These are phyloP conservation scores for Cavia aperea DNA, from an alignment of 2,113 vertebrate species.

Conservation along the genomic window DNA sequence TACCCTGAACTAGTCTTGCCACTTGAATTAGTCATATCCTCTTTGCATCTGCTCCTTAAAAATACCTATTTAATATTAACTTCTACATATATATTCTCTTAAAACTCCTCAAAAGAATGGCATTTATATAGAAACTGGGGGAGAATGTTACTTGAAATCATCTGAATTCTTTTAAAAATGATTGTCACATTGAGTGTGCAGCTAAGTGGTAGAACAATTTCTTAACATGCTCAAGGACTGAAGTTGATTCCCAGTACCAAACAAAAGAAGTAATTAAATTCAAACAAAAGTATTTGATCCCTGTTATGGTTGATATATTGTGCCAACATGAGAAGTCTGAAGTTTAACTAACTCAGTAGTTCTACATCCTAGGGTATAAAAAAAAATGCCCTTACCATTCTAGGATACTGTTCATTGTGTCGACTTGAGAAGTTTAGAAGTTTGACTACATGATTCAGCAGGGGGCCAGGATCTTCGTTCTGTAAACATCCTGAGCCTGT, in stretches of 20 bases:
- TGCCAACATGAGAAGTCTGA: too few relatives aligned
- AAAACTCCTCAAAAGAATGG: neutral
- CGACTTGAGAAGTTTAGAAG: too few relatives aligned
- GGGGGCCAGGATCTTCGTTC: too few relatives aligned
- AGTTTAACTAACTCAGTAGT: too few relatives aligned
- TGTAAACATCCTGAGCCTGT: too few relatives aligned
- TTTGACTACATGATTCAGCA: too few relatives aligned
- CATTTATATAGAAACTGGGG: neutral
- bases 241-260: neutral
- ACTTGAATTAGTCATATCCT: neutral
- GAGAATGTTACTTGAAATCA: neutral
- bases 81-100: neutral
- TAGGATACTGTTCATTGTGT: too few relatives aligned
- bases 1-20: neutral
- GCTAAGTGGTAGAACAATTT: neutral
- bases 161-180: neutral
- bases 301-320: too few relatives aligned
- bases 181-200: neutral
- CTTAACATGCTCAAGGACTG: neutral
- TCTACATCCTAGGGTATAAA: too few relatives aligned
- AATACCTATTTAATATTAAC: neutral
- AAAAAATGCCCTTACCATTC: too few relatives aligned
- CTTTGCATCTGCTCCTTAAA: neutral
- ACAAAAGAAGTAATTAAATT: neutral
- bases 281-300: neutral